A percentile compares a stretch with the other conserved stretches of the same genome.
Conservation (phyloP, 2,888 invertebrate genomes). For the Drosophila trichaetosa region DNA sequence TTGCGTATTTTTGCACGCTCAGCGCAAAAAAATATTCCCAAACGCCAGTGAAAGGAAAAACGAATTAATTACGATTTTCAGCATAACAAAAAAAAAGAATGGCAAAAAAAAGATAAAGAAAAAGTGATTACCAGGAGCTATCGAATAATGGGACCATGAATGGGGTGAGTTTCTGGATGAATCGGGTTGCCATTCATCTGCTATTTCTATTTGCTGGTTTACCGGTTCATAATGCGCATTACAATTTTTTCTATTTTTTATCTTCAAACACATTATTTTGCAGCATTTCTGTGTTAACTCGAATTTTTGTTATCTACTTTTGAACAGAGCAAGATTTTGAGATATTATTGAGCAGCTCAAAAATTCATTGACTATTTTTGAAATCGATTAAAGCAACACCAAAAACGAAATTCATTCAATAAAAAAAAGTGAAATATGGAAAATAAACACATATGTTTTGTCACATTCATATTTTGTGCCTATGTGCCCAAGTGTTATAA, state of each 20-base stretch:
- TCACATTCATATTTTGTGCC: too few relatives aligned
- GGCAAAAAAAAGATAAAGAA: constrained; percentile 18
- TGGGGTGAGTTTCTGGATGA: constrained; percentile 49
- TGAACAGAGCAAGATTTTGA: too few relatives aligned
- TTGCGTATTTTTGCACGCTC: constrained; percentile 70
- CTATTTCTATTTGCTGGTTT: constrained; percentile 56
- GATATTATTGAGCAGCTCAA: neutral
- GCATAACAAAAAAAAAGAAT: constrained; percentile 47
- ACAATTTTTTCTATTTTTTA: neutral
- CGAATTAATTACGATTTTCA: constrained; percentile 79
- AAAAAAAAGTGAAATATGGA: too few relatives aligned
- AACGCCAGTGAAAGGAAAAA: constrained; percentile 61
- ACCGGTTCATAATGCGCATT: constrained; percentile 56
- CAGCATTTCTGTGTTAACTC: neutral
- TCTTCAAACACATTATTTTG: neutral
- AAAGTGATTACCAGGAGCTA: constrained; percentile 31
- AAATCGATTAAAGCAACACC: too few relatives aligned
- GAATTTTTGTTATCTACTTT: neutral
- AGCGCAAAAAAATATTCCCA: constrained; percentile 56
- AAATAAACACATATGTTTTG: too few relatives aligned
- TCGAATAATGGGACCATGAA: constrained; percentile 48
- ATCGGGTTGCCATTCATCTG: constrained; percentile 17
- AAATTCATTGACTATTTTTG: neutral
- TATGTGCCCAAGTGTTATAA: too few relatives aligned
- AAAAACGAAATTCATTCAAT: too few relatives aligned